phyloP scores from a whole-genome alignment of 2,888 invertebrate genomes.

The Deilephila elpenor region DNA sequence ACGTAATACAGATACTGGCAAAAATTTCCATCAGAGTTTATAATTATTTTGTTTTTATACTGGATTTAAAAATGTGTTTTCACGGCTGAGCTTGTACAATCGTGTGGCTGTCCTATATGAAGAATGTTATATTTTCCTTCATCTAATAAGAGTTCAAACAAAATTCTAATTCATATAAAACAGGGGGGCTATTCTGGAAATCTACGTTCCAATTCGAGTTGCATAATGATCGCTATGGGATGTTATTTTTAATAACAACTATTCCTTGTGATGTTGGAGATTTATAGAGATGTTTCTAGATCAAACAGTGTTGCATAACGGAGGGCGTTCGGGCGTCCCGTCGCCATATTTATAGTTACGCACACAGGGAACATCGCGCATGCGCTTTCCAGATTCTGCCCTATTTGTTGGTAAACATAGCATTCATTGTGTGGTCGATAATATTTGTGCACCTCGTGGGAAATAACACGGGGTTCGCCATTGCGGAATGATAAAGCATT shows the following conservation, averaged over 20 bases:
- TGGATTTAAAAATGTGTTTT: neutral
- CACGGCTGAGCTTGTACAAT: neutral
- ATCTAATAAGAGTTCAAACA: slow-evolving; percentile 16
- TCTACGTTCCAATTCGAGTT: slow-evolving; percentile 29
- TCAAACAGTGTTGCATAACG: slow-evolving; percentile 73
- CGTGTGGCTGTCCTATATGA: neutral
- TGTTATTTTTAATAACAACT: slow-evolving; percentile 46
- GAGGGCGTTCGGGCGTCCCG: slow-evolving; percentile 58
- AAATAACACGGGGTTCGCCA: slow-evolving; percentile 39
- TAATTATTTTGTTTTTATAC: neutral
- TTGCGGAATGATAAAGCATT: neutral
- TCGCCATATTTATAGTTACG: slow-evolving; percentile 60
- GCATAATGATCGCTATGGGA: neutral
- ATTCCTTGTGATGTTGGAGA: slow-evolving; percentile 48
- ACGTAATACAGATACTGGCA: neutral
- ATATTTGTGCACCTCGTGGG: slow-evolving; percentile 58
- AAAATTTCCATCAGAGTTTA: neutral
- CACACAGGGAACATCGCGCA: slow-evolving; percentile 53
- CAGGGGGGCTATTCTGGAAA: slow-evolving; percentile 45
- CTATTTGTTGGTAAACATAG: slow-evolving; percentile 66
- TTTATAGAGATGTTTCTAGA: slow-evolving; percentile 66
- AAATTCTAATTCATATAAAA: slow-evolving; percentile 11
- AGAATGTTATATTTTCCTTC: neutral
- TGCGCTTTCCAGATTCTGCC: slow-evolving; percentile 49
- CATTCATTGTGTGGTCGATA: slow-evolving; percentile 63